A percentile compares a stretch with the other conserved stretches of the same genome.
Evolutionary conservation across 1,140 invertebrate genomes (phyloP).

Genomic region (Lepidurus apus): DNA sequence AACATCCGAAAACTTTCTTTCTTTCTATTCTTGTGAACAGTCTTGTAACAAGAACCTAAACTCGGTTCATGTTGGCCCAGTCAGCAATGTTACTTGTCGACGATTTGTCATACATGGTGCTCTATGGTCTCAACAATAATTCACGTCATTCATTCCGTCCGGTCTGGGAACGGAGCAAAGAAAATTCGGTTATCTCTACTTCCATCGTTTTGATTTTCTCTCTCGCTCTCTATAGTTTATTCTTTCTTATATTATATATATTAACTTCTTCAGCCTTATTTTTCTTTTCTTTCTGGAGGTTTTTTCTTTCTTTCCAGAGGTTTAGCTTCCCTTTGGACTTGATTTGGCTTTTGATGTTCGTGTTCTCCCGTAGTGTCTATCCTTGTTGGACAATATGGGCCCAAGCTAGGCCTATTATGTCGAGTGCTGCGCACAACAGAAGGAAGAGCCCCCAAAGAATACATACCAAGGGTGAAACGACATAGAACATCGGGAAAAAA

Average conservation of each 20-base stretch:
- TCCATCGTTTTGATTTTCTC: too few relatives aligned
- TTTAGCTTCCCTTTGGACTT: neutral
- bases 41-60: neutral
- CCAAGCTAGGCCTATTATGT: neutral
- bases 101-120: slow-evolving; percentile 12
- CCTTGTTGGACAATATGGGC: slow-evolving; percentile 6
- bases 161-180: too few relatives aligned
- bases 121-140: neutral
- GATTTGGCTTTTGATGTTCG: neutral
- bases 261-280: too few relatives aligned
- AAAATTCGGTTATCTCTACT: too few relatives aligned
- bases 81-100: neutral
- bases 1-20: too few relatives aligned
- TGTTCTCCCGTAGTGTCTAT: slow-evolving; percentile 2
- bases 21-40: too few relatives aligned
- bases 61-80: neutral
- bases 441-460: neutral
- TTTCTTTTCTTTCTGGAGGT: too few relatives aligned
- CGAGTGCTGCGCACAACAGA: neutral
- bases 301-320: too few relatives aligned
- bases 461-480: too few relatives aligned
- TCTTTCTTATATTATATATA: too few relatives aligned
- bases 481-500: too few relatives aligned
- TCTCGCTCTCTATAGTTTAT: too few relatives aligned
- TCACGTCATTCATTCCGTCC: neutral